Conservation (phyloP, 2,113 vertebrate genomes). For the Platysternon megacephalum region DNA sequence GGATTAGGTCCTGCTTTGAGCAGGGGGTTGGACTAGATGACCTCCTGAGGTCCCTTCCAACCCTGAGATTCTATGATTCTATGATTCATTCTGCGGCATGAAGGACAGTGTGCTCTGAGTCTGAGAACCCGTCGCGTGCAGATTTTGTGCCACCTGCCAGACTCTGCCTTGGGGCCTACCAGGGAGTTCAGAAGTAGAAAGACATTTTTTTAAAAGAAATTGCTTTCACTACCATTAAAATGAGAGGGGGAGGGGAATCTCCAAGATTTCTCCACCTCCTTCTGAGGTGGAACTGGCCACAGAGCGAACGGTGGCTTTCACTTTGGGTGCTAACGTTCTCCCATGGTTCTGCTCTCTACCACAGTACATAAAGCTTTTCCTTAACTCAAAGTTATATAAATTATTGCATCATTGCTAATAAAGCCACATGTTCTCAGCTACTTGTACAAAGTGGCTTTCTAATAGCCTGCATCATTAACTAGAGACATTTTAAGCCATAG, state of each 20-base stretch:
- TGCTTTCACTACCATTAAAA: fast-evolving
- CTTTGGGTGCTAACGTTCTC: background rate
- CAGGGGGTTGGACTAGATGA: too few species aligned
- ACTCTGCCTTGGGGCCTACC: background rate
- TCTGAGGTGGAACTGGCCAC: background rate
- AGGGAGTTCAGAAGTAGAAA: background rate
- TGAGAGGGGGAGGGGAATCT: background rate
- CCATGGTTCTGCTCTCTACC: background rate
- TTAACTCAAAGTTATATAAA: background rate
- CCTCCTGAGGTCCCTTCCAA: too few species aligned
- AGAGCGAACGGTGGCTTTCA: background rate
- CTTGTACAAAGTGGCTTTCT: slow-evolving; percentile 44
- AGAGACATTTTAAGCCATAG: slow-evolving; percentile 41
- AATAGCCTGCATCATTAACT: slow-evolving; percentile 59
- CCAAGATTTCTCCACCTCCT: background rate
- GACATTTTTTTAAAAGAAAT: background rate
- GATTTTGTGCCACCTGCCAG: background rate
- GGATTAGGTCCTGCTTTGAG: too few species aligned
- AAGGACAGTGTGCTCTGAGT: background rate
- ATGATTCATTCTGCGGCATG: too few species aligned
- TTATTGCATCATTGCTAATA: slow-evolving; percentile 29
- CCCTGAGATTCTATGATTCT: too few species aligned
- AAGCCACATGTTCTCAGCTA: slow-evolving; percentile 39
- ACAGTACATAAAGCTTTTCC: background rate
- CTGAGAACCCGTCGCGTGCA: fast-evolving